Base-by-base conservation (phyloP, 2,888 invertebrate species). In the Ceramica pisi region DNA sequence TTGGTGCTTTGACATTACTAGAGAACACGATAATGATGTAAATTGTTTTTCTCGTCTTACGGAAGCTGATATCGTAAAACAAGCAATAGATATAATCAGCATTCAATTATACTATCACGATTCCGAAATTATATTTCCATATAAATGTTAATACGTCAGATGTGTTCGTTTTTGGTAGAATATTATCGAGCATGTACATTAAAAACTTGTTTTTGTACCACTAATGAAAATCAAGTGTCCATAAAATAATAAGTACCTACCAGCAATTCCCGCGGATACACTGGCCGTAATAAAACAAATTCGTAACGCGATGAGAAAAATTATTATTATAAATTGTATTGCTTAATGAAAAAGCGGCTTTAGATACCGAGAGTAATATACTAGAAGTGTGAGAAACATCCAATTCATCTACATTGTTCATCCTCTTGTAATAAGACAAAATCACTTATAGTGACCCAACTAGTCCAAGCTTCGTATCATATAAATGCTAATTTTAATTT, bases 61-160 rank as follows among this genome's bases (percentile, higher is more conserved):
- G 85, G 87, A 85, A 86, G 87, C 86, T 83, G 78, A 71, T 82
- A 81, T 81, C 79, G 67, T 86, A 84, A 86, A 81, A 84, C 82
- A 85, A 86, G 75, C 82, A 78, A 80, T 83, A 81, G 67, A 84
- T 65, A 79, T 86, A 81, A 85, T 82, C 78, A 85, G 78, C 68
- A 78, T 85, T 81, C 80, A 83, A 85, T 86, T 84, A 86, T 57
- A 70, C 57, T 75, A 85, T 78, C 85, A 83, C 69, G 78, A 85
- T 78, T 81, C 75, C 19, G 35, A 82, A 78, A 82, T 83, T 71
- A 80, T 83, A 80, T 85, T 86, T 85, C 80, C 72, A 85, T 85
- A 73, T 80, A 82, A 83, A 86, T 83, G 79, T 75, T 83, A 75
- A 76, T 67, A 75, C 69, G 46, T 68, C 35, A 59, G 60, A 76